A percentile compares a stretch with the other conserved stretches of the same genome.
These are phyloP conservation scores for Nautilus pompilius DNA, from an alignment of 1,140 invertebrate genomes.

Conservation along the genomic window DNA sequence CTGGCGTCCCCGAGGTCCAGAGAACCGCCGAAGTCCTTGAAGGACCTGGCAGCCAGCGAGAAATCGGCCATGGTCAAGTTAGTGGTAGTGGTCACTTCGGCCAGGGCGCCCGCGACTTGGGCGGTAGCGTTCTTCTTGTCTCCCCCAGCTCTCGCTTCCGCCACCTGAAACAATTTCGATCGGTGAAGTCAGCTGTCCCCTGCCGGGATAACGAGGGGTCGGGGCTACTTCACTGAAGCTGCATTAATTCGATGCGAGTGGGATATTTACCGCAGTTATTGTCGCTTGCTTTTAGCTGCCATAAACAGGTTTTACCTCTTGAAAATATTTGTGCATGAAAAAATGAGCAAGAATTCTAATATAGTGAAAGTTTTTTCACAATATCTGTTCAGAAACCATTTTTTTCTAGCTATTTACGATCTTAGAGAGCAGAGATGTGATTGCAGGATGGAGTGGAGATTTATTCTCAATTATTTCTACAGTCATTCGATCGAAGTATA, in stretches of 20 bases:
- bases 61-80: slow-evolving; percentile 17
- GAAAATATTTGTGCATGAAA: not conserved
- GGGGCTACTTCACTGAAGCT: not conserved
- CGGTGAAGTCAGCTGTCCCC: not conserved
- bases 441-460: not conserved
- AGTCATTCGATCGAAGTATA: not conserved
- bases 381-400: not conserved
- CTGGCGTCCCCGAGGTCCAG: not conserved
- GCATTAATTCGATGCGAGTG: not conserved
- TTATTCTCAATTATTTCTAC: not conserved
- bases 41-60: slow-evolving; percentile 13
- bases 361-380: not conserved
- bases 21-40: slow-evolving; percentile 8
- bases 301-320: slow-evolving; percentile 5
- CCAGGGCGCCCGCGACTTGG: slow-evolving; percentile 8
- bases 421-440: not conserved
- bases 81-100: slow-evolving; percentile 10
- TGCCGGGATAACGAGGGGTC: not conserved
- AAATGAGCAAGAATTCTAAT: not conserved
- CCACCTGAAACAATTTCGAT: not conserved
- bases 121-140: slow-evolving; percentile 3
- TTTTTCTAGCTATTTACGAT: not conserved
- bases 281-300: not conserved
- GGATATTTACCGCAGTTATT: not conserved
- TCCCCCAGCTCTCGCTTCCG: not conserved